phyloP scores from a whole-genome alignment of 2,888 invertebrate genomes.

The Cantharis flavilabris region DNA sequence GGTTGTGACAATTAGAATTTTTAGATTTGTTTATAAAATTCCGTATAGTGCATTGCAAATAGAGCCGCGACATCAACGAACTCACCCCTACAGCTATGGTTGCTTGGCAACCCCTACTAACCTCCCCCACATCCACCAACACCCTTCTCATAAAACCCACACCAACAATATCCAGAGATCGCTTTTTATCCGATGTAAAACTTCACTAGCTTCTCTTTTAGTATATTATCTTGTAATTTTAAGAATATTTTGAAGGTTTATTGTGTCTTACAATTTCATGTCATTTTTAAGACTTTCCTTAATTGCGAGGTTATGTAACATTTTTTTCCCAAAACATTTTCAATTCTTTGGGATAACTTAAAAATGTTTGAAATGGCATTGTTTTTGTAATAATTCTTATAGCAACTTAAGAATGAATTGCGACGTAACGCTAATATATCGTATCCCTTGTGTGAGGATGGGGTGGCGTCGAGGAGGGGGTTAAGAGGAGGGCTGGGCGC shows the following conservation, averaged over 20 bases:
- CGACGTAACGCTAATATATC: slow-evolving; percentile 35
- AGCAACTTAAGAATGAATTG: slow-evolving; percentile 11
- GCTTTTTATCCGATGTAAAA: slow-evolving; percentile 36
- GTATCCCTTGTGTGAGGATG: slow-evolving; percentile 41
- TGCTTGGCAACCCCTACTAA: slow-evolving; percentile 42
- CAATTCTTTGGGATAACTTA: not conserved
- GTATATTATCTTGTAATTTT: not conserved
- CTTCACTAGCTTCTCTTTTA: slow-evolving; percentile 28
- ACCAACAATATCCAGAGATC: slow-evolving; percentile 37
- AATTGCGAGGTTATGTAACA: not conserved
- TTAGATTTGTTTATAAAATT: slow-evolving; percentile 16
- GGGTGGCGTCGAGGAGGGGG: slow-evolving; percentile 55
- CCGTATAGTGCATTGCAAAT: slow-evolving; percentile 23
- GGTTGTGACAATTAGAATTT: slow-evolving; percentile 2
- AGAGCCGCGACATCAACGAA: slow-evolving; percentile 35
- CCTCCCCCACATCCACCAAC: slow-evolving; percentile 35
- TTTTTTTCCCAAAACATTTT: not conserved
- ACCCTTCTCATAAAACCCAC: slow-evolving; percentile 37
- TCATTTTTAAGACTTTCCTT: not conserved
- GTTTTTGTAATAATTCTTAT: not conserved
- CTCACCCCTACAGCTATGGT: slow-evolving; percentile 37
- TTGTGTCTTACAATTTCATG: not conserved
- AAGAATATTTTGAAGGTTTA: not conserved
- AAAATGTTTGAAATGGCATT: not conserved
- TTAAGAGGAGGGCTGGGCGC: slow-evolving; percentile 50